phyloP scores from a whole-genome alignment of 2,797 vertebrate genomes.

The Gymnoscopelus braueri region DNA sequence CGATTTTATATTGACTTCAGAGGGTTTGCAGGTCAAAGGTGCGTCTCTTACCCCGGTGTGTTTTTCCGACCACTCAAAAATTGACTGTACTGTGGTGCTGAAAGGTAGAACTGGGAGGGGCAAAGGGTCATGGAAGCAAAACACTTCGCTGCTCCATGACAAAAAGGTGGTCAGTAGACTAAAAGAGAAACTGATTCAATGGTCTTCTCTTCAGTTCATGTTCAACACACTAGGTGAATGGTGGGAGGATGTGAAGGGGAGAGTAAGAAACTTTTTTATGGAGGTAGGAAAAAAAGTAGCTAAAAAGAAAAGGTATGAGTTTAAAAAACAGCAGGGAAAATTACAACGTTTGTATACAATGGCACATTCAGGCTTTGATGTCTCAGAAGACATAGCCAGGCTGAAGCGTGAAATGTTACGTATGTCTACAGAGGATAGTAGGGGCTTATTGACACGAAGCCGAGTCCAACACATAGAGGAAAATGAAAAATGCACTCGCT shows the following conservation, averaged over 20 bases:
- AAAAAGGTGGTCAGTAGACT: not conserved
- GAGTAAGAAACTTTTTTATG: not conserved
- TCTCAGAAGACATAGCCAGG: not conserved
- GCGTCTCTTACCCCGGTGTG: not conserved
- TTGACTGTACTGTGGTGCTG: not conserved
- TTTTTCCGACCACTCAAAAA: not conserved
- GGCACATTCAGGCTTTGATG: slow-evolving; percentile 1
- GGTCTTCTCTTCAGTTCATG: not conserved
- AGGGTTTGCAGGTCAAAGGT: not conserved
- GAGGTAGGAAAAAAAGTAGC: not conserved
- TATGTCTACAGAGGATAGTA: not conserved
- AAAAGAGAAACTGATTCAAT: not conserved
- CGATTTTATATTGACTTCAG: not conserved
- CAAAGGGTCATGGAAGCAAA: not conserved
- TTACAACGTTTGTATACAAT: not conserved
- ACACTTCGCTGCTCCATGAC: not conserved
- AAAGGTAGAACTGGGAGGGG: too few relatives aligned
- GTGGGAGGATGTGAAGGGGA: not conserved
- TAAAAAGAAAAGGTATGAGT: not conserved
- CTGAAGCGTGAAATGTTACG: not conserved
- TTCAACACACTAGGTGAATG: not conserved
- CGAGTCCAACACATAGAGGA: not conserved
- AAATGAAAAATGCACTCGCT: not conserved
- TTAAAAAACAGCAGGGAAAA: not conserved
- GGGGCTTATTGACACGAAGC: not conserved